Evolutionary conservation across 2,113 vertebrate species (phyloP).

Genomic region (Agapornis roseicollis): DNA sequence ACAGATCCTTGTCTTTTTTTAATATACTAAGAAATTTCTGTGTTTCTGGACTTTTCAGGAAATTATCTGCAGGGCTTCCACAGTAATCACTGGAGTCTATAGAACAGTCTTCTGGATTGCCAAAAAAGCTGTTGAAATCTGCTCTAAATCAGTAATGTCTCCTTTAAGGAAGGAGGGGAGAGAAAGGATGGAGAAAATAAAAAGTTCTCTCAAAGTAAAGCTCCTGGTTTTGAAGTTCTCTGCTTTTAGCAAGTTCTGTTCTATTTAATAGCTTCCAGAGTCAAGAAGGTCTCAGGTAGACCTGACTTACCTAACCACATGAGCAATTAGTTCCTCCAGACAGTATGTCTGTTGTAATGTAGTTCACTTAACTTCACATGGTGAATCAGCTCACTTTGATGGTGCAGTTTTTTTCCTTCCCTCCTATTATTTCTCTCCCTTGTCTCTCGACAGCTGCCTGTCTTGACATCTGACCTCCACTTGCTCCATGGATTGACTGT

Average conservation of each 20-base stretch:
- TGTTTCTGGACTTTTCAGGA: slow-evolving; percentile 57
- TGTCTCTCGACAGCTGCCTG: slow-evolving; percentile 52
- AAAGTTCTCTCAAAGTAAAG: slow-evolving; percentile 19
- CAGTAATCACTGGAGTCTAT: slow-evolving; percentile 38
- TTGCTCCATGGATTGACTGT: slow-evolving; percentile 32
- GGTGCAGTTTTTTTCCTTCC: background rate
- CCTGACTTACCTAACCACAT: slow-evolving; percentile 60
- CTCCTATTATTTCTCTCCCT: slow-evolving; percentile 61
- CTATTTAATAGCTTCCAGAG: slow-evolving; percentile 71
- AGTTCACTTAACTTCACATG: slow-evolving; percentile 70
- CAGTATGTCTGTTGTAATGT: slow-evolving; percentile 53
- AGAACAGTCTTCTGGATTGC: background rate
- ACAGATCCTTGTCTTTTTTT: slow-evolving; percentile 15
- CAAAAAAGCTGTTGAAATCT: slow-evolving; percentile 50
- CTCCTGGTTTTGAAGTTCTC: slow-evolving; percentile 60
- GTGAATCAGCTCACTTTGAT: slow-evolving; percentile 61
- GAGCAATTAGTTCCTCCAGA: slow-evolving; percentile 71
- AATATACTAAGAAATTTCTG: slow-evolving; percentile 38
- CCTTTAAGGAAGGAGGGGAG: background rate
- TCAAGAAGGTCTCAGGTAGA: slow-evolving; percentile 72
- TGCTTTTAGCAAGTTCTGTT: slow-evolving; percentile 66
- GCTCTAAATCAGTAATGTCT: slow-evolving; percentile 3
- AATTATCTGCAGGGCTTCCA: slow-evolving; percentile 42
- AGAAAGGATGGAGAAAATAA: background rate
- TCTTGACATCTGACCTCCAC: slow-evolving; percentile 50